A percentile compares a stretch with the other conserved stretches of the same genome.
Evolutionary conservation across 2,113 vertebrate genomes (phyloP).

Genomic region (Bos taurus): DNA sequence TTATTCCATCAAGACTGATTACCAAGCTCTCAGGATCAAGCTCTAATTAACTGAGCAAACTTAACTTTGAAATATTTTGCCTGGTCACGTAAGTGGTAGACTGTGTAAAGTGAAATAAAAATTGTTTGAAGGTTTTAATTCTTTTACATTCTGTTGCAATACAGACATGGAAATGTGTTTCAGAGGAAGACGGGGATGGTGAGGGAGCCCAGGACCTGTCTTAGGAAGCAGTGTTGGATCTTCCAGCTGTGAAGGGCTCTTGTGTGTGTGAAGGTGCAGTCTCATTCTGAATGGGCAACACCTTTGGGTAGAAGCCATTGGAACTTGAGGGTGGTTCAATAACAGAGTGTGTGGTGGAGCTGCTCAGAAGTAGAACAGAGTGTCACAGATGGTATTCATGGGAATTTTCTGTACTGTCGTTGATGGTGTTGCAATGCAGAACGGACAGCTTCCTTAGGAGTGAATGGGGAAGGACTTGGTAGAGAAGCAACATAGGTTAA

Average conservation of each 20-base stretch:
- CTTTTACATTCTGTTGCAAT: background rate
- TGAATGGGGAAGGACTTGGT: background rate
- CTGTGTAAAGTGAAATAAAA: background rate
- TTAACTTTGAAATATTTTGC: slow-evolving; percentile 9
- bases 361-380: background rate
- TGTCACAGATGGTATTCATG: background rate
- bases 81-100: background rate
- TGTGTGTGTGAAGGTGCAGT: background rate
- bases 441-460: background rate
- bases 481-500: background rate
- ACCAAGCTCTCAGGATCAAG: background rate
- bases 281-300: background rate
- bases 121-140: background rate
- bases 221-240: background rate
- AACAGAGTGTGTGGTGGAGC: background rate
- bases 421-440: background rate
- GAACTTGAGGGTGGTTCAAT: background rate
- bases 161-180: background rate
- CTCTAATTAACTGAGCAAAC: background rate
- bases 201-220: background rate
- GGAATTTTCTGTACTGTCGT: background rate
- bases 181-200: background rate
- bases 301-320: background rate
- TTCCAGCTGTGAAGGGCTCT: background rate
- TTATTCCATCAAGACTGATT: background rate